phyloP scores from a whole-genome alignment of 1,140 invertebrate species.

The Macrosteles quadrilineatus region DNA sequence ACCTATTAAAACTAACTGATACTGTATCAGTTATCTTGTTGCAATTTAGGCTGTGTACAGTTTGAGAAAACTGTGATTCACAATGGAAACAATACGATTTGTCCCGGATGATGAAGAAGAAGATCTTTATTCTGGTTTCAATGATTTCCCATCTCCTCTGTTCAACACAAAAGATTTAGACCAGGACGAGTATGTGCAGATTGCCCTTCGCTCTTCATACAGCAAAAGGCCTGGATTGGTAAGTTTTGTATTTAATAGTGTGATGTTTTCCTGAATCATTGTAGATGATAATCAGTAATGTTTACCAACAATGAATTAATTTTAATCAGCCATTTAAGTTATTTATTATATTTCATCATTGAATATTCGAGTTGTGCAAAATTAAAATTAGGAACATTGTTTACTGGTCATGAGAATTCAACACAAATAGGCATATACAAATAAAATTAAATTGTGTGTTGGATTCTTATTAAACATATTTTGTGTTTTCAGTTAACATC shows the following conservation, averaged over 20 bases:
- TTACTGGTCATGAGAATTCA: no score
- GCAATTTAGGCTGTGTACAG: no score
- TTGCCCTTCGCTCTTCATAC: slow-evolving; percentile 62
- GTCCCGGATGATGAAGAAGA: slow-evolving; percentile 46
- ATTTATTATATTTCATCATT: no score
- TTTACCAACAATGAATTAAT: slow-evolving; percentile 26
- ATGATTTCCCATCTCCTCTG: slow-evolving; percentile 62
- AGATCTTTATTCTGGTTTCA: slow-evolving; percentile 68
- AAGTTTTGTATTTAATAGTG: slow-evolving; percentile 30
- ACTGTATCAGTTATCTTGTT: no score
- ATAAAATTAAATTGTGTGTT: no score
- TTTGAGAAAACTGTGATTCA: no score
- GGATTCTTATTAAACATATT: no score
- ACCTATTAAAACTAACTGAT: no score
- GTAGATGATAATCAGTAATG: no score
- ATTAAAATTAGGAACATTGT: no score
- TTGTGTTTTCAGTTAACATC: slow-evolving; percentile 48
- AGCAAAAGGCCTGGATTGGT: slow-evolving; percentile 59
- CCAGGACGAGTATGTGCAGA: slow-evolving; percentile 65
- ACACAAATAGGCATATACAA: no score
- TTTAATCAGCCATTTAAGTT: slow-evolving; percentile 11
- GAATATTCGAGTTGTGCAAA: no score
- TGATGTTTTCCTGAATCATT: not conserved
- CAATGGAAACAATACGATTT: slow-evolving; percentile 26
- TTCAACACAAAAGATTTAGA: slow-evolving; percentile 66